These are phyloP conservation scores for Helarctos malayanus DNA, from an alignment of 2,797 vertebrate genomes.

Conservation along the genomic window DNA sequence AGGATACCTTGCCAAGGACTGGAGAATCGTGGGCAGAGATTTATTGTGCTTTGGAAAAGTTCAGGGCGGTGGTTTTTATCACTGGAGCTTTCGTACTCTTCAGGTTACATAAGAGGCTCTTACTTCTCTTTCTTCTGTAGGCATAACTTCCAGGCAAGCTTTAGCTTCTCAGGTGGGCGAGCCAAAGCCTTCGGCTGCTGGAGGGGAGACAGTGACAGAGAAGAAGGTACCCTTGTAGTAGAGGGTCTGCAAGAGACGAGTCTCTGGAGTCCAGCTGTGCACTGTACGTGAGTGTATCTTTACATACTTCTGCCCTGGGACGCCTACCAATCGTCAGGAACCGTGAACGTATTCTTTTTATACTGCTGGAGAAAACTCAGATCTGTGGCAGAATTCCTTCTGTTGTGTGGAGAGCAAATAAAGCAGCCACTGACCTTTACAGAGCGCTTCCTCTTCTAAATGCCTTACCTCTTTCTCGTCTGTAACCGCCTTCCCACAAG, in stretches of 20 bases:
- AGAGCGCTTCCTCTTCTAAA: background rate
- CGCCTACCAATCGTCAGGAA: background rate
- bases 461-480: background rate
- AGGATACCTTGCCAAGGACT: background rate
- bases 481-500: background rate
- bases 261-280: background rate
- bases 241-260: background rate
- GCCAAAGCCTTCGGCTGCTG: background rate
- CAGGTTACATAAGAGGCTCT: constrained; percentile 25
- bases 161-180: constrained; percentile 10
- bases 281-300: background rate
- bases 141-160: background rate
- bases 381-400: background rate
- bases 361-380: background rate
- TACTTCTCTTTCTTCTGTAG: constrained; percentile 1
- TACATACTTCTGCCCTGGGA: background rate
- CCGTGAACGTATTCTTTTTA: background rate
- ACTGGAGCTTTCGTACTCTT: background rate
- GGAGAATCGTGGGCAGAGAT: background rate
- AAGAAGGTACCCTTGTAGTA: background rate
- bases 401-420: background rate
- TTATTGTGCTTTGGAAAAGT: constrained; percentile 11
- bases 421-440: background rate
- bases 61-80: constrained; percentile 63
- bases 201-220: background rate